Conservation (phyloP, 2,113 vertebrate species). For the Anolis carolinensis region DNA sequence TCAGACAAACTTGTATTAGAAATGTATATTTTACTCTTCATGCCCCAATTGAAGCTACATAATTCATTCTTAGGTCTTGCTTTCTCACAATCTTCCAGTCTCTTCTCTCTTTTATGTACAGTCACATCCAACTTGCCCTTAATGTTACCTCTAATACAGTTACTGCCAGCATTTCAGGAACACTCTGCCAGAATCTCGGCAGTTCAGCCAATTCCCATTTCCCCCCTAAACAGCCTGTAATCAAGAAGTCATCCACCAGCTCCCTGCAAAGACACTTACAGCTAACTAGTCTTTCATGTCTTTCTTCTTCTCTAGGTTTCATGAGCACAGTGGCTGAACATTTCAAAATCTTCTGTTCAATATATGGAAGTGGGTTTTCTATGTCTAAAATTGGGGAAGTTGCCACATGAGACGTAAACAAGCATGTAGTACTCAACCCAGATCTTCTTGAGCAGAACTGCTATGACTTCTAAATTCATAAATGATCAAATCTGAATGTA, state of each 20-base stretch:
- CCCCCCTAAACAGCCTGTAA: slow-evolving; percentile 57
- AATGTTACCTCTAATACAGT: neutral
- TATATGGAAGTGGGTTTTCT: neutral
- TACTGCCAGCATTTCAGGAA: neutral
- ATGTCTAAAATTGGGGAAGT: neutral
- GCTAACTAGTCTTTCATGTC: slow-evolving; percentile 34
- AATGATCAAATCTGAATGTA: neutral
- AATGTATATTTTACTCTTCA: neutral
- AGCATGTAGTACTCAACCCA: neutral
- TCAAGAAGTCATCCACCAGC: slow-evolving; percentile 64
- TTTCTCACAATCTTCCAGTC: neutral
- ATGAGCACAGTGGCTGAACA: neutral
- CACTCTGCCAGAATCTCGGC: slow-evolving; percentile 42
- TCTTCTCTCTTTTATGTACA: neutral
- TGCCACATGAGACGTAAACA: neutral
- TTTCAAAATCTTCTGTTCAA: neutral
- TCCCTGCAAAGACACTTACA: slow-evolving; percentile 52
- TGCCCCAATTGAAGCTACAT: neutral
- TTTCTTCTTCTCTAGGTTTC: slow-evolving; percentile 21
- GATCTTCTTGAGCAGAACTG: neutral
- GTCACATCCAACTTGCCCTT: neutral
- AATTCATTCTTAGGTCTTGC: neutral
- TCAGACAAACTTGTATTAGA: neutral
- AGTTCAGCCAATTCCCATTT: slow-evolving; percentile 36
- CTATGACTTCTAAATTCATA: neutral